A percentile compares a stretch with the other conserved stretches of the same genome.
These are phyloP conservation scores for Microtus pennsylvanicus DNA, from an alignment of 2,113 vertebrate genomes.

Conservation along the genomic window DNA sequence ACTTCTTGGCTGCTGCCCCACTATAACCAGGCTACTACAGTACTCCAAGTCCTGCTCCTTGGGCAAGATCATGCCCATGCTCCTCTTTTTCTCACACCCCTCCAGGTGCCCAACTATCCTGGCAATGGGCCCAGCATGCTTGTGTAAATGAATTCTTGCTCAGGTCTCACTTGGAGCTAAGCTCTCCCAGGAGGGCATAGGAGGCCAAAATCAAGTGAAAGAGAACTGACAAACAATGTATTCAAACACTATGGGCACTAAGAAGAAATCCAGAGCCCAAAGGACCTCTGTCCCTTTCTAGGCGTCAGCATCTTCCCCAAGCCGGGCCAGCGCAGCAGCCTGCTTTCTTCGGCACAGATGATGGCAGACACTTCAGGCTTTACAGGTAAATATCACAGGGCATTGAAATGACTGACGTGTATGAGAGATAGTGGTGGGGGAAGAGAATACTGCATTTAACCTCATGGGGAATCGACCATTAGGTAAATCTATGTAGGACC, in stretches of 20 bases:
- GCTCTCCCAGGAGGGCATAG: neutral
- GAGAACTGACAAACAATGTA: neutral
- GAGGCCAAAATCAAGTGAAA: neutral
- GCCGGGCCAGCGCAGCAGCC: neutral
- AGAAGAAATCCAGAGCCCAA: neutral
- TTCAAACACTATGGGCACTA: neutral
- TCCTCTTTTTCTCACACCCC: neutral
- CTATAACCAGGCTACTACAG: neutral
- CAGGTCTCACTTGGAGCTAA: neutral
- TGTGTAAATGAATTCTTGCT: neutral
- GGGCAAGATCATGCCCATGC: neutral
- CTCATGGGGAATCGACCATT: neutral
- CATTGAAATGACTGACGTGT: neutral
- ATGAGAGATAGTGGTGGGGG: neutral
- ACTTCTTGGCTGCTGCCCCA: neutral
- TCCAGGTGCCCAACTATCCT: neutral
- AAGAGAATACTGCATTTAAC: conserved; percentile 31
- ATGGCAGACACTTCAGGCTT: neutral
- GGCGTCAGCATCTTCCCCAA: neutral
- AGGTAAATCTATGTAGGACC: neutral
- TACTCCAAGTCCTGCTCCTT: neutral
- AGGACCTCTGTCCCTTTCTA: neutral
- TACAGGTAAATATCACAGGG: neutral
- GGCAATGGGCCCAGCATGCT: neutral
- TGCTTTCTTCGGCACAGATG: neutral